phyloP scores from a whole-genome alignment of 2,113 vertebrate species.

The Sialia sialis region DNA sequence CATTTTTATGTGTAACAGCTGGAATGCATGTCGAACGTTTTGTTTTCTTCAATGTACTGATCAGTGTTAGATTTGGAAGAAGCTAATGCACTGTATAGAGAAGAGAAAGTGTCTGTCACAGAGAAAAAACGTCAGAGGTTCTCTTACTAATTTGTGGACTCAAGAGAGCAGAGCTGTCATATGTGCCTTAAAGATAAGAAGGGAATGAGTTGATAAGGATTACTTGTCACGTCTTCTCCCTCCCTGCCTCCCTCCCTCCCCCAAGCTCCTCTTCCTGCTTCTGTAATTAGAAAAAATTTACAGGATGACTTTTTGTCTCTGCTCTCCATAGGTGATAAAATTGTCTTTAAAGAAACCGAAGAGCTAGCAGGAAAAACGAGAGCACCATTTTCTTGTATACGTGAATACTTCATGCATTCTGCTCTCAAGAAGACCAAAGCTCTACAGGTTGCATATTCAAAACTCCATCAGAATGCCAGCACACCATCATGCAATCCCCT shows the following conservation, averaged over 20 bases:
- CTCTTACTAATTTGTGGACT: neutral
- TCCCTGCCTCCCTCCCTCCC: neutral
- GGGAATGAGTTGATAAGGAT: constrained; percentile 1
- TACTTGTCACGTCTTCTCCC: neutral
- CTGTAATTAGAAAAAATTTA: neutral
- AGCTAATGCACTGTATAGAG: neutral
- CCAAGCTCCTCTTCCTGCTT: neutral
- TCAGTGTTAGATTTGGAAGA: neutral
- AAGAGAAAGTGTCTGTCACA: neutral
- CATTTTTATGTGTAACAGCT: neutral
- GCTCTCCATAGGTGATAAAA: neutral
- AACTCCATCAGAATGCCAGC: neutral
- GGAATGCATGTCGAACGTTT: neutral
- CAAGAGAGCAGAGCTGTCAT: constrained; percentile 7
- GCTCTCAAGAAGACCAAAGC: neutral
- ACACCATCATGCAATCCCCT: neutral
- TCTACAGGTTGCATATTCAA: neutral
- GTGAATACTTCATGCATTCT: accelerated
- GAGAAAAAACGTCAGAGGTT: neutral
- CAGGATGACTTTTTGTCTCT: neutral
- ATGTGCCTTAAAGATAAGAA: constrained; percentile 50
- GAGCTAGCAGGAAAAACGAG: neutral
- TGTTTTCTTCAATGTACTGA: neutral
- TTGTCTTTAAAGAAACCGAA: neutral
- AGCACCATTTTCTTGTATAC: neutral